Evolutionary conservation across 2,113 vertebrate genomes (phyloP).

Genomic region (Aix galericulata): DNA sequence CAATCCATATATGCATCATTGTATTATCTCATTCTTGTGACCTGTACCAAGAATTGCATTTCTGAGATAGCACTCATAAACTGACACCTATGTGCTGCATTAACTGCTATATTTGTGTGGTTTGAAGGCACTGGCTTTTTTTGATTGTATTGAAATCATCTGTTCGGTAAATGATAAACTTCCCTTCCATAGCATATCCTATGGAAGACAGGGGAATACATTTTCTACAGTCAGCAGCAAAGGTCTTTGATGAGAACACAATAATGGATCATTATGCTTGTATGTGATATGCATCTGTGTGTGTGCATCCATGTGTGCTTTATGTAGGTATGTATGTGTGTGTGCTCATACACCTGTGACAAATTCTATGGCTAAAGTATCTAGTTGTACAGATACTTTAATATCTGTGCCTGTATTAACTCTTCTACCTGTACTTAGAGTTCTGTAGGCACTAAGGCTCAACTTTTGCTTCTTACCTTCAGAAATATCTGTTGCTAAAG

Average conservation of each 20-base stretch:
- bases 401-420: background rate
- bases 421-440: background rate
- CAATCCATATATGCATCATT: background rate
- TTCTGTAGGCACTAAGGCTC: background rate
- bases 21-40: background rate
- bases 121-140: background rate
- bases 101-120: background rate
- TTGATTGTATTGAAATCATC: background rate
- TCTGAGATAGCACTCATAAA: background rate
- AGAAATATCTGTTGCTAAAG: background rate
- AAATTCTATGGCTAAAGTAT: background rate
- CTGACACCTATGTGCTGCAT: background rate
- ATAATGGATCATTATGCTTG: background rate
- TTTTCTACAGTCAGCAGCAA: background rate
- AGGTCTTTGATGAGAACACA: background rate
- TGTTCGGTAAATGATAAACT: background rate
- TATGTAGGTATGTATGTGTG: background rate
- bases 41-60: background rate
- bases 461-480: background rate
- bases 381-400: background rate
- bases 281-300: background rate
- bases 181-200: background rate
- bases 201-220: background rate
- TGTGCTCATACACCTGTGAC: background rate
- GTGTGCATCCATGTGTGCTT: background rate